Evolutionary conservation across 2,888 invertebrate genomes (phyloP).

Genomic region (Leucania comma): DNA sequence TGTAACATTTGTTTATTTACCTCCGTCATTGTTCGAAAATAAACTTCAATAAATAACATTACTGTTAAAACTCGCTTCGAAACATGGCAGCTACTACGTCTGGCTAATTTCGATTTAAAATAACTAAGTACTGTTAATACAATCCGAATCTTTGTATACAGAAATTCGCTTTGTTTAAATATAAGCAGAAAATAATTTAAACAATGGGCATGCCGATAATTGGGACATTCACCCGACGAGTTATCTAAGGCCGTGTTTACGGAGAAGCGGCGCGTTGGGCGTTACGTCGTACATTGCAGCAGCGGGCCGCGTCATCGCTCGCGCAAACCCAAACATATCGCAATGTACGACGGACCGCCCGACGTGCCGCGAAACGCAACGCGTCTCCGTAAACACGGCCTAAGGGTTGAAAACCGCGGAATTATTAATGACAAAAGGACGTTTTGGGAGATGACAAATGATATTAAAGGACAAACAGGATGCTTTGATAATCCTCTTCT

Average conservation of each 20-base stretch:
- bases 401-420: conserved; percentile 32
- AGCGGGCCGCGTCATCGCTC: too few relatives aligned
- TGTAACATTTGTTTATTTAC: conserved; percentile 38
- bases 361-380: too few relatives aligned
- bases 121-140: conserved; percentile 50
- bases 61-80: conserved; percentile 25
- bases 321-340: too few relatives aligned
- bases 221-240: conserved; percentile 47
- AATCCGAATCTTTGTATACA: conserved; percentile 25
- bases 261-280: too few relatives aligned
- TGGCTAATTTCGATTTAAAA: conserved; percentile 55
- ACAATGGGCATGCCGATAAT: conserved; percentile 16
- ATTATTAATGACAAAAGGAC: conserved; percentile 52
- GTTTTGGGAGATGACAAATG: conserved; percentile 48
- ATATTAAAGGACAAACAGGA: conserved; percentile 30
- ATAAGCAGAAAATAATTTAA: conserved; percentile 28
- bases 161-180: conserved; percentile 36
- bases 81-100: conserved; percentile 31
- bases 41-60: conserved; percentile 51
- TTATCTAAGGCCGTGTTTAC: too few relatives aligned
- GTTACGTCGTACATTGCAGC: too few relatives aligned
- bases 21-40: conserved; percentile 42
- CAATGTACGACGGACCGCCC: too few relatives aligned
- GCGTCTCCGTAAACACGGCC: too few relatives aligned
- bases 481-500: conserved; percentile 6